A percentile compares a stretch with the other conserved stretches of the same genome.
phyloP scores from a whole-genome alignment of 2,888 invertebrate species.

The Drosophila hawaiiensis region DNA sequence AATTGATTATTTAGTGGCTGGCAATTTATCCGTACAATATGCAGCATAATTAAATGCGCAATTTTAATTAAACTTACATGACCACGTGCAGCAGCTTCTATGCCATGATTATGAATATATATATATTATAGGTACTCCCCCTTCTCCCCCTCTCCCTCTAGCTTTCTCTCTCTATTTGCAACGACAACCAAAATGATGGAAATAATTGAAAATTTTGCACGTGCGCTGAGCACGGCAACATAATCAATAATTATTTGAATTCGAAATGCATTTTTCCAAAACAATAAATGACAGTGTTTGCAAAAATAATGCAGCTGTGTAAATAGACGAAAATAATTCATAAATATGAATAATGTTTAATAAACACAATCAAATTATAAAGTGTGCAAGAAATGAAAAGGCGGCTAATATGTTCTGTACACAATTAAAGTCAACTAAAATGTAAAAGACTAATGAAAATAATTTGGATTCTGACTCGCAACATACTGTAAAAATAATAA shows the following conservation, averaged over 20 bases:
- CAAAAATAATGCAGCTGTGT: neutral
- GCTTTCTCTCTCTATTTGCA: too few species aligned
- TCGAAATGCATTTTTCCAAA: slow-evolving; percentile 49
- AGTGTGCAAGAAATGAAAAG: neutral
- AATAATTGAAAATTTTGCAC: slow-evolving; percentile 70
- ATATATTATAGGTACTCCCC: slow-evolving; percentile 2
- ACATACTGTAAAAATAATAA: too few species aligned
- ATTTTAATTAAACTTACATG: slow-evolving; percentile 76
- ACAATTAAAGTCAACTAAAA: neutral
- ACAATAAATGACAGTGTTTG: slow-evolving; percentile 21
- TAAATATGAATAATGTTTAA: slow-evolving; percentile 16
- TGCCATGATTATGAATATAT: neutral
- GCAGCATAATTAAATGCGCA: slow-evolving; percentile 65
- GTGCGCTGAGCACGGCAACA: slow-evolving; percentile 28
- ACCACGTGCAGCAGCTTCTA: slow-evolving; percentile 14
- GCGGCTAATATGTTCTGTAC: neutral
- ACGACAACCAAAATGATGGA: slow-evolving; percentile 18
- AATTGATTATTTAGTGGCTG: slow-evolving; percentile 38
- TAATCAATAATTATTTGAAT: slow-evolving; percentile 69
- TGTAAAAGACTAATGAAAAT: neutral
- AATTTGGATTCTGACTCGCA: neutral
- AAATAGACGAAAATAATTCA: slow-evolving; percentile 17
- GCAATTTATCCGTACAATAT: slow-evolving; percentile 39
- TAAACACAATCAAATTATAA: neutral
- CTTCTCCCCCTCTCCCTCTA: too few species aligned